Percentiles rank a stretch among this genome's conserved stretches.
Evolutionary conservation across 2,113 vertebrate genomes (phyloP).

Genomic region (Laticauda colubrina): DNA sequence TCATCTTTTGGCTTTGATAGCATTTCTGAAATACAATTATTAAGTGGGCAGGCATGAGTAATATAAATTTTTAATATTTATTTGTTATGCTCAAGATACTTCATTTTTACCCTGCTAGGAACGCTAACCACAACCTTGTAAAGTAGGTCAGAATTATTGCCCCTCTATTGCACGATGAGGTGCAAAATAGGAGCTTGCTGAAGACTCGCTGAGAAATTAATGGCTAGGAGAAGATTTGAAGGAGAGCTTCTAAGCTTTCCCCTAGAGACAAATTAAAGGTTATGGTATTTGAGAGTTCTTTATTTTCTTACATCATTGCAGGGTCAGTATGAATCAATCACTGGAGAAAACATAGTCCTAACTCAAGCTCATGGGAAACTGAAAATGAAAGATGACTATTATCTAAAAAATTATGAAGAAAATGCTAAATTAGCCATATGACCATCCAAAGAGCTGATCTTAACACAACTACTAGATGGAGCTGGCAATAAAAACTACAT

Average conservation of each 20-base stretch:
- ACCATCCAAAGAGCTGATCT: neutral
- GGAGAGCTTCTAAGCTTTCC: neutral
- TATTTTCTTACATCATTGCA: neutral
- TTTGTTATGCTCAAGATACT: neutral
- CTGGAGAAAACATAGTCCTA: conserved; percentile 1
- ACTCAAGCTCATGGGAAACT: neutral
- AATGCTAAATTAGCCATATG: neutral
- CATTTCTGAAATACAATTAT: neutral
- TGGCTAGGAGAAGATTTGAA: neutral
- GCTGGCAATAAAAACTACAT: neutral
- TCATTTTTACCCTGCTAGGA: neutral
- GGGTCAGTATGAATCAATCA: conserved; percentile 1
- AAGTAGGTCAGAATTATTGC: neutral
- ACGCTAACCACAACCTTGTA: neutral
- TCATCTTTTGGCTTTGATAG: neutral
- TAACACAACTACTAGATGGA: neutral
- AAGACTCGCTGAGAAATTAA: neutral
- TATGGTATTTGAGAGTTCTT: neutral
- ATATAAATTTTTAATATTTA: neutral
- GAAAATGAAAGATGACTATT: neutral
- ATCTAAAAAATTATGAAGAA: neutral
- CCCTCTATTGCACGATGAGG: neutral
- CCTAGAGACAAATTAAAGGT: neutral
- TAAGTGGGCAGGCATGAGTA: neutral
- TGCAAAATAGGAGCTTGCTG: neutral